Base-by-base conservation (phyloP, 1,140 invertebrate species). In the Orius insidiosus region DNA sequence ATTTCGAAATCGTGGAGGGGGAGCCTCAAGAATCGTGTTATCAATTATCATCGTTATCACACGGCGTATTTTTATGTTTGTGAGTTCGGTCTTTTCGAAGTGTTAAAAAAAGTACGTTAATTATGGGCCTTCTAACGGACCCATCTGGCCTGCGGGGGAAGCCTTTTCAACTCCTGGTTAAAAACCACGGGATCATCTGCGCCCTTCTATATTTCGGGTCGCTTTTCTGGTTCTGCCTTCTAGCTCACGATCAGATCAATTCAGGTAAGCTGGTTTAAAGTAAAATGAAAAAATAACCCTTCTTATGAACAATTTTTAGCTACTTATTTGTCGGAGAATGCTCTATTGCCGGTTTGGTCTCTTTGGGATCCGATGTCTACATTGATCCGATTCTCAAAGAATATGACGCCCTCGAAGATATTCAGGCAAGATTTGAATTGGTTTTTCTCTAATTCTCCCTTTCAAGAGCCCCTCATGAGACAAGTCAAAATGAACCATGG, bases 311-410 rank as follows among this genome's bases (percentile, higher is more conserved):
- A 7, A 11, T 6, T 60, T 59, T 19, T 49, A 75, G 77, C 74
- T 53, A 94, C 88, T 0, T 96, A 97, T 64, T 89, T 97, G 58
- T 96, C 90, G 2, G 93, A 97, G 67, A 97, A 97, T 69, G 90
- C 92, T 8, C 65, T 97, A 8, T 97, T 14, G 92, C 92, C 43
- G 92, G 86, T 16, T 65, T 96, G 34, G 90, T 95, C 0, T 79
- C 85, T 39, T 80, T 82, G 37, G 84, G 92, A 57, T 89, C 88
- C 59, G 75, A 78, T 52, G 69, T 76, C 42, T 78, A 82, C 50
- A 60, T 66, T 40, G 58, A 67, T 15, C 70, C 80, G 1, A 71
- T n/a, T n/a, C n/a, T n/a, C n/a, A n/a, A n/a, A n/a, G n/a, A n/a
- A n/a, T n/a, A n/a, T n/a, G n/a, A n/a, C n/a, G n/a, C n/a, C n/a